Evolutionary conservation across 2,888 invertebrate genomes (phyloP).

Genomic region (Gordius sp.): DNA sequence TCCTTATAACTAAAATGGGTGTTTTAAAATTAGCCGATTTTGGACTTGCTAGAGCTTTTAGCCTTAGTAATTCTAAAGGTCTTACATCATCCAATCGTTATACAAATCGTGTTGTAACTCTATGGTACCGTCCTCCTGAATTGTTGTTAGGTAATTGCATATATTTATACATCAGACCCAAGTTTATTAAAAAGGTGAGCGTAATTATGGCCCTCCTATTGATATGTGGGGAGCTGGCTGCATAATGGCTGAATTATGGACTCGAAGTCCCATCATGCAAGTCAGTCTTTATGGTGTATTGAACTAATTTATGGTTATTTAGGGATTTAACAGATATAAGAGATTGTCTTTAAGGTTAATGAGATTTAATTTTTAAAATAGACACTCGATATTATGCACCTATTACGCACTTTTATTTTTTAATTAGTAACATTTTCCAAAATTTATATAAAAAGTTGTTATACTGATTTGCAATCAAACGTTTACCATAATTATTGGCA

Average conservation of each 20-base stretch:
- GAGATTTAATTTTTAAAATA: neutral
- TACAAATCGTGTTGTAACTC: conserved; percentile 84
- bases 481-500: too few species aligned
- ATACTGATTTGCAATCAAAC: too few species aligned
- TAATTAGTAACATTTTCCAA: too few species aligned
- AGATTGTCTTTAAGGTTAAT: too few species aligned
- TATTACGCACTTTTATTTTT: too few species aligned
- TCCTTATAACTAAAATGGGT: conserved; percentile 76
- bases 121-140: conserved; percentile 54
- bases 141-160: conserved; percentile 25
- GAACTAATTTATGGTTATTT: too few species aligned
- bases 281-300: too few species aligned
- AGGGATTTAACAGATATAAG: too few species aligned
- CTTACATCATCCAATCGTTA: conserved; percentile 38
- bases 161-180: too few species aligned
- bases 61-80: conserved; percentile 43
- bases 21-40: conserved; percentile 84
- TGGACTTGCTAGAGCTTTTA: conserved; percentile 75
- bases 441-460: too few species aligned
- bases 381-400: too few species aligned
- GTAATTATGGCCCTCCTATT: conserved; percentile 83
- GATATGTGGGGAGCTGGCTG: conserved; percentile 78
- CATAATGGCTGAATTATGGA: conserved; percentile 99
- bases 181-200: conserved; percentile 35
- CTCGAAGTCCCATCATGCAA: conserved; percentile 39